Base-by-base conservation (phyloP, 1,140 invertebrate genomes). In the Capitella teleta region DNA sequence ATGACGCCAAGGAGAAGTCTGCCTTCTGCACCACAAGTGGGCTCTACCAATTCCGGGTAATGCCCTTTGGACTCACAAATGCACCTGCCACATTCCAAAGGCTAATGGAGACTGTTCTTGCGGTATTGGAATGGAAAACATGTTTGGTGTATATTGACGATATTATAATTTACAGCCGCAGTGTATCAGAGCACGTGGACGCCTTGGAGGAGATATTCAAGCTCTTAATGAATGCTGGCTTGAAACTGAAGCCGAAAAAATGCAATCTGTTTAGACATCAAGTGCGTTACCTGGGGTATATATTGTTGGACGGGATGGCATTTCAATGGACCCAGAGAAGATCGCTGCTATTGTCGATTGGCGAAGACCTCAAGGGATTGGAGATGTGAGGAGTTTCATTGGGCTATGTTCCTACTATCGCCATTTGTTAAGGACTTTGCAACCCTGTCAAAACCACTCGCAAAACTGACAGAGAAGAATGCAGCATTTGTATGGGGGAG, bases 171-270 rank as follows among this genome's bases (percentile, higher is more conserved):
- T 54, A 51, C 44, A 18, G 41, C n/a, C n/a, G n/a, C n/a, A n/a
- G n/a, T n/a, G n/a, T n/a, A n/a, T n/a, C n/a, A n/a, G n/a, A n/a
- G n/a, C n/a, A n/a, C n/a, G n/a, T n/a, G 4, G 38, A 42, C 37
- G 45, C 52, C 4, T 54, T 61, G 41, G 44, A 55, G 2, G 21
- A 52, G 10, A 36, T 57, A 2, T 5, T 58, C 12, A 28, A 51
- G 14, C 46, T 67, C 21, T 30, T 76, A 2, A 21, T 38, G 10
- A 47, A 55, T 32, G 66, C 70, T 2, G 62, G 64, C 21, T 54
- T 78, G 3, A 76, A 70, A 24, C 57, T 77, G 2, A 76, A 73
- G 30, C 53, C 70, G 1, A 51, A 60, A 47, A 75, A 76, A 59
- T 68, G 61, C 24, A 30, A 16, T 6, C 34, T 52, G 6, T 47